Percentiles rank a stretch among this genome's conserved stretches.
Evolutionary conservation across 2,113 vertebrate genomes (phyloP).

Genomic region (Todiramphus saurophagus): DNA sequence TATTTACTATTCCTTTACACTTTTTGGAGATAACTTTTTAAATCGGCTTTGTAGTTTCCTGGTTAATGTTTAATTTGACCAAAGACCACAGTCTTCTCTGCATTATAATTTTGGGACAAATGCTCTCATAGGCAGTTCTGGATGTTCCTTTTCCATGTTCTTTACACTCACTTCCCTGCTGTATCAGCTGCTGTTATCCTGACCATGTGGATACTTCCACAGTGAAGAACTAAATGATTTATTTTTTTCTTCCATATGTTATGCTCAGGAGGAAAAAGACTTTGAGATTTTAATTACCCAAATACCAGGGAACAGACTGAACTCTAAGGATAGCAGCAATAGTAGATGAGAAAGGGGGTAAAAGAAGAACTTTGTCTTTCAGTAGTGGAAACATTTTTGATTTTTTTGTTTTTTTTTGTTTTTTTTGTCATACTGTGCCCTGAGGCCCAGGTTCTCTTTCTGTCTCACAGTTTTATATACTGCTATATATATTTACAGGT

Average conservation of each 20-base stretch:
- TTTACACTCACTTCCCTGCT: fast-evolving
- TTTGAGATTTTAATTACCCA: background rate
- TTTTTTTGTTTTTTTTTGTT: background rate
- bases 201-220: background rate
- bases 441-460: background rate
- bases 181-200: background rate
- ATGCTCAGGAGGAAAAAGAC: background rate
- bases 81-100: background rate
- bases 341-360: background rate
- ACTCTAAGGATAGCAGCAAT: background rate
- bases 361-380: background rate
- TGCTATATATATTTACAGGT: background rate
- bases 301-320: background rate
- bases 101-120: background rate
- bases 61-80: background rate
- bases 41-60: background rate
- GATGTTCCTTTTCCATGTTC: background rate
- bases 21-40: background rate
- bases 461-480: background rate
- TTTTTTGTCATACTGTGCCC: background rate
- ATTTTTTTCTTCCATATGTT: background rate
- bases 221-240: background rate
- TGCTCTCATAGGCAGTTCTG: background rate
- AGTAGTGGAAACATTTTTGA: background rate
- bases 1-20: background rate